These are phyloP conservation scores for Apamea crenata DNA, from an alignment of 2,888 invertebrate species.

Conservation along the genomic window DNA sequence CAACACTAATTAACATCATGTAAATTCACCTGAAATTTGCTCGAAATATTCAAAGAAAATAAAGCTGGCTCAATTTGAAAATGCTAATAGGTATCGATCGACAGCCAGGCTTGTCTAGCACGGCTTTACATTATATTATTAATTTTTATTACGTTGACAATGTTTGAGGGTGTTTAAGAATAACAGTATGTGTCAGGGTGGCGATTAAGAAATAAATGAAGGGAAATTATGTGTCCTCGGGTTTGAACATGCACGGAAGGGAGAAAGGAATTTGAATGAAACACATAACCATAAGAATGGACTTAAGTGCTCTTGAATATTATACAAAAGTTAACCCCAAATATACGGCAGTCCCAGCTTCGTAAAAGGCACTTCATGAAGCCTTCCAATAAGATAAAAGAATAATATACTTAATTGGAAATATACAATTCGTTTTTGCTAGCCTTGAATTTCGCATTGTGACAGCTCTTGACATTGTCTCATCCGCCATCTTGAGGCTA, in stretches of 20 bases:
- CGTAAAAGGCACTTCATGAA: neutral
- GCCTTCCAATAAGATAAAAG: neutral
- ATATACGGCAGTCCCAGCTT: neutral
- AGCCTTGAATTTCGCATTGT: too few species aligned
- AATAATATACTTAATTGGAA: neutral
- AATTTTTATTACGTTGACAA: conserved; percentile 25
- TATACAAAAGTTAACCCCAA: neutral
- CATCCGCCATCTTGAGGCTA: conserved; percentile 3
- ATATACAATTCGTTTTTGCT: neutral
- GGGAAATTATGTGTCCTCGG: neutral
- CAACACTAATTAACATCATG: conserved; percentile 41
- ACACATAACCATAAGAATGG: neutral
- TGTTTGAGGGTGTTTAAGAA: conserved; percentile 13
- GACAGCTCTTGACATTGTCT: neutral
- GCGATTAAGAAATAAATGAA: conserved; percentile 1
- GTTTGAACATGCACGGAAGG: neutral
- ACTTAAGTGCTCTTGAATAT: neutral
- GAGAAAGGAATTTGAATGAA: neutral
- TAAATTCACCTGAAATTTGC: conserved; percentile 53
- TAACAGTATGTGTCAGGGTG: neutral
- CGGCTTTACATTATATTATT: conserved; percentile 54
- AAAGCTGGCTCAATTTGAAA: conserved; percentile 52
- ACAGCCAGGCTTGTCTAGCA: conserved; percentile 16
- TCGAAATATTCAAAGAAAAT: conserved; percentile 57
- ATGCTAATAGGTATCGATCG: conserved; percentile 61